Evolutionary conservation across 1,140 invertebrate species (phyloP), one percentile per base, ranked within the genome.

Genomic region (Tetragnatha versicolor): DNA sequence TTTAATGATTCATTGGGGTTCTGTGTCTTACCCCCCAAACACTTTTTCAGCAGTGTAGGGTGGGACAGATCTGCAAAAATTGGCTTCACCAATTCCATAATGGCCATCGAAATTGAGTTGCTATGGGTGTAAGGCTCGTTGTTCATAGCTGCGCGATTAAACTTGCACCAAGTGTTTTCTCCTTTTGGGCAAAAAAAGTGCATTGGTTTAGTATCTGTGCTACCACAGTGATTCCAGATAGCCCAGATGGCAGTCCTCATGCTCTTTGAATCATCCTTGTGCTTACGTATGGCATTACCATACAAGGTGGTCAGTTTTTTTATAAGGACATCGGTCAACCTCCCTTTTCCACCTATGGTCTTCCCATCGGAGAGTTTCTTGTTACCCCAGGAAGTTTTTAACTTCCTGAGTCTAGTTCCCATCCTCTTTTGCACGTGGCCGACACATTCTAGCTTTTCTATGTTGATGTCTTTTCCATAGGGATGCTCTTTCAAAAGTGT

Each of bases 301-400:
- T 61, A 61, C 12, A 29, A n/a, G n/a, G n/a, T n/a, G n/a, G n/a
- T n/a, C n/a, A n/a, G n/a, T n/a, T n/a, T n/a, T n/a, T n/a, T n/a
- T 29, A 61, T 61, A 7, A 61, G 20, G 5, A 5, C 20, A 20
- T 61, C 58, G 4, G 58, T 61, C 12, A 61, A 33, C 10, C 58
- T 25, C 10, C 27, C 27, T 61, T 61, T 61, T 12, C 58, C 58
- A 31, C 58, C 58, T 9, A 61, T 31, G 20, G 25, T 12, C 31
- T 61, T 61, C 7, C 58, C 58, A 61, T 61, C 58, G 20, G 22
- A 7, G 5, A 61, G 58, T 61, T 61, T 61, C 14, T 61, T 61
- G 4, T 31, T 61, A 10, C 31, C 27, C 6, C 20, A 53, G 7
- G 7, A 10, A 10, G 7, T 53, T 20, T 53, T 53, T 10, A 53